Base-by-base conservation (phyloP, 1,140 invertebrate species). In the Sycophila sp. region DNA sequence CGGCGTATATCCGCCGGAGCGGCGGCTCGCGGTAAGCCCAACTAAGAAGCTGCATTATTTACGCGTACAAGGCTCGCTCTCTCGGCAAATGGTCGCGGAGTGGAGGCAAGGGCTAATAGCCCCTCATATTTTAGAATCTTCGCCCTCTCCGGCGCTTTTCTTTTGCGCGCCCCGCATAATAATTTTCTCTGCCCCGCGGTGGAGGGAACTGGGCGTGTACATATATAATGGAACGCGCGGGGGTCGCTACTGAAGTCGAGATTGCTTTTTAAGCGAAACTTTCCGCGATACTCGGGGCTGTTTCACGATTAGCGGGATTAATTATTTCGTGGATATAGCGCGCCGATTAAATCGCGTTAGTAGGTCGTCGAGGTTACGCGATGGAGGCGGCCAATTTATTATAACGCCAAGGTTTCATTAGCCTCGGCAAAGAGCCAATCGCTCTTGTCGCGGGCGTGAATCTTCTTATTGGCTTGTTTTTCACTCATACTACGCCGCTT, bases 61-160 rank as follows among this genome's bases (percentile, higher is more conserved):
- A 81, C 78, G 69, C 69, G 71, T 67, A 75, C 75, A 75, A 79
- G 71, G 45, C 32, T 36, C 69, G 67, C 70, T 73, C n/a, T n/a
- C n/a, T n/a, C n/a, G n/a, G n/a, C n/a, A n/a, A 77, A 79, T 77
- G 71, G 66, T 76, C 69, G 71, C 24, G 30, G 28, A 53, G 56
- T 17, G 56, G 36, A 26, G 34, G 22, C 8, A 75, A 76, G 71
- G 76, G 72, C 76, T 83, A 83, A 84, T 80, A 82, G 80, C 71
- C 73, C 40, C 74, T 79, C 80, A 70, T 84, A 83, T 81, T 78
- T 84, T 76, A 80, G 77, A 79, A 82, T 81, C 77, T 79, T 75
- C 59, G 65, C 36, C 67, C 49, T 71, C 49, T 67, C 24, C 19
- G 4, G n/a, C 4, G 34, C 56, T 76, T 74, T 73, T 64, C 71